These are phyloP conservation scores for Thyatira batis DNA, from an alignment of 2,888 invertebrate species.

Conservation along the genomic window DNA sequence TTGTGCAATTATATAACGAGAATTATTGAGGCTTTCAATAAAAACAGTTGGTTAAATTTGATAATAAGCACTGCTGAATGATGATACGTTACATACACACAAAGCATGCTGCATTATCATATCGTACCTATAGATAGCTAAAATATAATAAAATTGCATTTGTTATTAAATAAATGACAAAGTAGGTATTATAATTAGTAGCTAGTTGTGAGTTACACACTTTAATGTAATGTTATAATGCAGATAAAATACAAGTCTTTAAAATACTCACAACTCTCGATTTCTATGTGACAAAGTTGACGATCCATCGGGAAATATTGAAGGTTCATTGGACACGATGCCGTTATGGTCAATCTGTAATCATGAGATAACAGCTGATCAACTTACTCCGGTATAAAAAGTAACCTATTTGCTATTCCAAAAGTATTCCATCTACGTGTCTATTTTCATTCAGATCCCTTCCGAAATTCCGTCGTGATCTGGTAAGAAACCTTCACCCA, in stretches of 20 bases:
- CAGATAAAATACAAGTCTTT: constrained; percentile 16
- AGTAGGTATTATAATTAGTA: not conserved
- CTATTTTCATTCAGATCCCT: too few relatives aligned
- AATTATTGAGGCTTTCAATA: not conserved
- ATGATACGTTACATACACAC: constrained; percentile 28
- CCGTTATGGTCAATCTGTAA: constrained; percentile 95
- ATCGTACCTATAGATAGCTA: constrained; percentile 20
- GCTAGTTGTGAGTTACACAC: not conserved
- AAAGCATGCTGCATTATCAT: constrained; percentile 38
- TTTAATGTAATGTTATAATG: not conserved
- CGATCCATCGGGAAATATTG: constrained; percentile 98
- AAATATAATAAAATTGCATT: constrained; percentile 1
- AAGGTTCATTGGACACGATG: constrained; percentile 97
- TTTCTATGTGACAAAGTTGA: constrained; percentile 96
- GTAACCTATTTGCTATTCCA: not conserved
- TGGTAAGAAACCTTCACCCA: too few relatives aligned
- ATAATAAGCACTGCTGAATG: constrained; percentile 20
- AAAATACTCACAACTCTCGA: constrained; percentile 97
- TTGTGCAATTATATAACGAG: not conserved
- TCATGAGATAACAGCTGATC: not conserved
- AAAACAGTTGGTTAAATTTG: not conserved
- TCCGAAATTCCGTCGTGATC: too few relatives aligned
- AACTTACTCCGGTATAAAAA: too few relatives aligned
- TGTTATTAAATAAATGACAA: not conserved
- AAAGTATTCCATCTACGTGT: too few relatives aligned